Conservation (phyloP, 1,140 invertebrate species). For the Parapsyche elsis region DNA sequence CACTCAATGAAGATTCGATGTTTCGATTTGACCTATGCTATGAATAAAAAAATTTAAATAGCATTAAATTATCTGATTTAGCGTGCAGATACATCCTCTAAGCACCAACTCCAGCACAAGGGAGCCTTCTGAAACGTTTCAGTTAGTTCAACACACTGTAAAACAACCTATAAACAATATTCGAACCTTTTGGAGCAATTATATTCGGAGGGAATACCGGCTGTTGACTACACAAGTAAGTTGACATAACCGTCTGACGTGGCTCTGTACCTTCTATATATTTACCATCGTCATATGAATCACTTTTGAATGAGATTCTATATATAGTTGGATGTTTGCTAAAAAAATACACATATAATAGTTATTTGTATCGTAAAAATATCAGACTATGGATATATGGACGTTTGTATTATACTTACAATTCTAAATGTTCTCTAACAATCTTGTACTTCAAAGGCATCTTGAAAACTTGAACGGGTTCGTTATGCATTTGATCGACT, state of each 20-base stretch:
- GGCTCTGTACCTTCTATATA: conserved; percentile 11
- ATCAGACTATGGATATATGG: background rate
- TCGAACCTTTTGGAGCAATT: conserved; percentile 46
- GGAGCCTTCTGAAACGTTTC: background rate
- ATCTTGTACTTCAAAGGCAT: conserved; percentile 63
- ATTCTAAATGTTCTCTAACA: conserved; percentile 65
- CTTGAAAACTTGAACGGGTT: conserved; percentile 61
- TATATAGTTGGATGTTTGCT: conserved; percentile 54
- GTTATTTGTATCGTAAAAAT: background rate
- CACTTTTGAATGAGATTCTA: conserved; percentile 47
- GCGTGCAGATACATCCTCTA: too few species aligned
- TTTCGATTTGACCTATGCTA: too few species aligned
- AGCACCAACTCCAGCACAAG: too few species aligned
- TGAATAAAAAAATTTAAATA: too few species aligned
- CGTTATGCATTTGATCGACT: conserved; percentile 63
- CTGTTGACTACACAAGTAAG: conserved; percentile 53
- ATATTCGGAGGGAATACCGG: conserved; percentile 49
- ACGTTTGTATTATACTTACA: conserved; percentile 53
- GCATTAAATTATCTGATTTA: too few species aligned
- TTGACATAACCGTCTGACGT: conserved; percentile 44
- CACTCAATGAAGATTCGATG: too few species aligned
- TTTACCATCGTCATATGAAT: conserved; percentile 27
- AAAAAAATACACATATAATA: conserved; percentile 13
- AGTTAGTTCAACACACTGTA: too few species aligned
- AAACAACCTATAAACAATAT: too few species aligned